Base-by-base conservation (phyloP, 2,797 vertebrate species). In the Pangasius mekongensis region DNA sequence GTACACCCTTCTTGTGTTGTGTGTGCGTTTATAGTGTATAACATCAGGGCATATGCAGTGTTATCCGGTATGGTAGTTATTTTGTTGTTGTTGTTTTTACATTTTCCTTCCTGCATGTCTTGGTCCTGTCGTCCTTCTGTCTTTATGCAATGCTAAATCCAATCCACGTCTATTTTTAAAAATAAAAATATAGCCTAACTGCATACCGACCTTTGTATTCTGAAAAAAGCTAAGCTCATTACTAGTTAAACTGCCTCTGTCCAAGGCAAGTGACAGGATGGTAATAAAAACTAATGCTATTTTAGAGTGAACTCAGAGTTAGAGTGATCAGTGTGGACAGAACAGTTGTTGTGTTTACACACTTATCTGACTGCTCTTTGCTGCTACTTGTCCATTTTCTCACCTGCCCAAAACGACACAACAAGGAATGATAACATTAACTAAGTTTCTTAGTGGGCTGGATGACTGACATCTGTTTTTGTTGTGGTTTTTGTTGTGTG, bases 251-350 rank as follows among this genome's bases (percentile, higher is more conserved):
- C 62, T 52, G 39, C 9, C 43, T 47, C 0, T 47, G 9, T 66
- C 36, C 58, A 66, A 49, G 36, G n/a, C 27, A 69, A 69, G 18
- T 13, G 16, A 69, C 27, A 84, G 64, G 16, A 49, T 20, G 27
- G 47, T 84, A 67, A 52, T 24, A 84, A 69, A 84, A 84, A 54
- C 1, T 33, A 84, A 67, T 67, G 56, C 16, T 69, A 52, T 69
- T 69, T 36, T 67, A 52, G 10, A 13, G 1, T 52, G 9, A 84
- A 11, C 10, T 52, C 27, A n/a, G n/a, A n/a, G n/a, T n/a, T n/a
- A n/a, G n/a, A n/a, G n/a, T 22, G 27, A 16, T 69, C 16, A 33
- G 11, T 52, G n/a, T 84, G 43, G n/a, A 83, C 27, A 83, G 82
- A 39, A 30, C 56, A 60, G 54, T 11, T 56, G n/a, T 16, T 24